Evolutionary conservation across 2,797 vertebrate genomes (phyloP).

Genomic region (Coendou prehensilis): DNA sequence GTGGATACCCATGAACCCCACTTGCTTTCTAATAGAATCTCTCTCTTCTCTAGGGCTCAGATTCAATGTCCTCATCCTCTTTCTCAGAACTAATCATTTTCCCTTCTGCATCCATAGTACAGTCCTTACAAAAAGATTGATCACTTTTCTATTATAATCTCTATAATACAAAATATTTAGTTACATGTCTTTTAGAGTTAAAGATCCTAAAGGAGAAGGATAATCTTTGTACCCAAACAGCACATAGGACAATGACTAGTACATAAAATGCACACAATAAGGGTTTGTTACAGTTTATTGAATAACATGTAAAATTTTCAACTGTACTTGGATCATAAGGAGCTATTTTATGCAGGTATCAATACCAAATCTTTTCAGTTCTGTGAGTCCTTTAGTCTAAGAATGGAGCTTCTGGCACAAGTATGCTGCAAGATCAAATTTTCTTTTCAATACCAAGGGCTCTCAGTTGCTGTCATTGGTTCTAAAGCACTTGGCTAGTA

Average conservation of each 20-base stretch:
- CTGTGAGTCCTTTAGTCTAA: conserved; percentile 14
- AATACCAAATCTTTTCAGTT: conserved; percentile 23
- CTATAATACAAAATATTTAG: conserved; percentile 6
- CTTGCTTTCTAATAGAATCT: background rate
- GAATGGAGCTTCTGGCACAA: background rate
- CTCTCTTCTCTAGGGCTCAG: background rate
- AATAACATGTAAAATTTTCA: conserved; percentile 14
- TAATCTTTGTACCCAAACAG: background rate
- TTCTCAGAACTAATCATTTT: background rate
- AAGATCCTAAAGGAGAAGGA: background rate
- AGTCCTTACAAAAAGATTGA: background rate
- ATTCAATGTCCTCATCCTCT: background rate
- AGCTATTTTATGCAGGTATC: background rate
- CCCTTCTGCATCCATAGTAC: background rate
- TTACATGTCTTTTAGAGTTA: background rate
- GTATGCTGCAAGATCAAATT: conserved; percentile 51
- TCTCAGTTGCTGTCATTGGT: background rate
- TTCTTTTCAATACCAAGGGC: conserved; percentile 19
- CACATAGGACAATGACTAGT: background rate
- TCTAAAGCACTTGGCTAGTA: conserved; percentile 37
- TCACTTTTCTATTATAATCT: background rate
- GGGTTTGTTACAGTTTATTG: conserved; percentile 30
- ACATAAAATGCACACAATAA: background rate
- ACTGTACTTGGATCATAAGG: background rate
- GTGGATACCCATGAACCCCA: background rate